These are phyloP conservation scores for Marisa cornuarietis DNA, from an alignment of 1,140 invertebrate species.

Conservation along the genomic window DNA sequence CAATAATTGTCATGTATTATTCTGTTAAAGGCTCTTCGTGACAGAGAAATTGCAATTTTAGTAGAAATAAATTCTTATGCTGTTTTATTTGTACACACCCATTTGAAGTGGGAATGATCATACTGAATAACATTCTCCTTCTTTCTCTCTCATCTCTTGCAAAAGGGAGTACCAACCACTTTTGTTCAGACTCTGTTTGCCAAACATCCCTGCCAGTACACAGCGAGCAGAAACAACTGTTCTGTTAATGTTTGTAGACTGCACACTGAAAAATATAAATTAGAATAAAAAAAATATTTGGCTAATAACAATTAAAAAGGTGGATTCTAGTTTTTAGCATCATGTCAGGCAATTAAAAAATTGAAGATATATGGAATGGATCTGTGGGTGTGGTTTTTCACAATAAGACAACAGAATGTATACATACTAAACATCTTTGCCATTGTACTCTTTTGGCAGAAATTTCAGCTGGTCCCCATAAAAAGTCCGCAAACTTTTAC, in stretches of 20 bases:
- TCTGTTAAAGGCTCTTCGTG: no score
- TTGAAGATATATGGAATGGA: neutral
- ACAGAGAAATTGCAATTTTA: no score
- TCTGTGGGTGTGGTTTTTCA: neutral
- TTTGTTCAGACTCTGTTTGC: conserved; percentile 27
- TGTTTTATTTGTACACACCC: no score
- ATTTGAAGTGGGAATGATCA: no score
- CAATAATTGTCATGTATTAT: no score
- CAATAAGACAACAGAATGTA: neutral
- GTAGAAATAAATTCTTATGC: no score
- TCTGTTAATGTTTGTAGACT: conserved; percentile 49
- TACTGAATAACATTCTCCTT: neutral
- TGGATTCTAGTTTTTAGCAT: no score
- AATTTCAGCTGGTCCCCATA: conserved; percentile 44
- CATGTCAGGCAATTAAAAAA: neutral
- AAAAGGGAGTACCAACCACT: conserved; percentile 8
- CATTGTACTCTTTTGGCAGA: conserved; percentile 30
- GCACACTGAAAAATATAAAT: conserved; percentile 33
- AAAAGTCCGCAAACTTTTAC: conserved; percentile 28
- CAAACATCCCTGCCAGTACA: conserved; percentile 46
- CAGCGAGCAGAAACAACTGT: conserved; percentile 48
- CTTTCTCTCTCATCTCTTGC: neutral
- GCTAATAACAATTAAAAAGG: no score
- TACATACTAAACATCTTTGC: conserved; percentile 30
- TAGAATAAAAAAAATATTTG: no score